Percentiles rank a stretch among this genome's conserved stretches.
Evolutionary conservation across 2,888 invertebrate genomes (phyloP).

Genomic region (Brenthis hecate): DNA sequence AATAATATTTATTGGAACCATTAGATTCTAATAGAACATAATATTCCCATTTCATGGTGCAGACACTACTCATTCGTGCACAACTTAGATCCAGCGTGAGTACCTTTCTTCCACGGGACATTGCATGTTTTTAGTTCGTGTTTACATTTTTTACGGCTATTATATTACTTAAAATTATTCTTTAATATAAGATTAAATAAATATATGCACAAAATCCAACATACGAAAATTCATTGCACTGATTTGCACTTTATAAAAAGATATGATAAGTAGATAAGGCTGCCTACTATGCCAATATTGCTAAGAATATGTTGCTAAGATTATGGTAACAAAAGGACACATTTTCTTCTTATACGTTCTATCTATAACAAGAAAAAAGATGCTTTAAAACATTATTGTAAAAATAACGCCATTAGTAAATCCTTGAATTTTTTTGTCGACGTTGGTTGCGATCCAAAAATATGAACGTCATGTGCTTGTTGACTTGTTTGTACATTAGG

Average conservation of each 20-base stretch:
- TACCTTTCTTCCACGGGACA: conserved; percentile 46
- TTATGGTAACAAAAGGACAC: too few relatives aligned
- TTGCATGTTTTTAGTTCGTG: conserved; percentile 35
- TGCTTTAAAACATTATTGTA: neutral
- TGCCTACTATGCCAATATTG: too few relatives aligned
- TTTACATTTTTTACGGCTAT: neutral
- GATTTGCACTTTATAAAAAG: conserved; percentile 8
- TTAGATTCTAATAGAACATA: conserved; percentile 34
- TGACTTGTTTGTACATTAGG: conserved; percentile 43
- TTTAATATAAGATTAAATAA: neutral
- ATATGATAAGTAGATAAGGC: conserved; percentile 3
- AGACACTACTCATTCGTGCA: conserved; percentile 77
- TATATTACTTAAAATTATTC: neutral
- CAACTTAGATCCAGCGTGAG: conserved; percentile 77
- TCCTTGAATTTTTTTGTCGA: conserved; percentile 38
- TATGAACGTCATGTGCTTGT: conserved; percentile 57
- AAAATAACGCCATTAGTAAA: conserved; percentile 20
- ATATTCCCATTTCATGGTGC: conserved; percentile 64
- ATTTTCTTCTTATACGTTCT: too few relatives aligned
- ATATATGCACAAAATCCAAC: neutral
- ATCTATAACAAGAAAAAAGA: too few relatives aligned
- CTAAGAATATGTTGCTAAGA: neutral
- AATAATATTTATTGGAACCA: conserved; percentile 4
- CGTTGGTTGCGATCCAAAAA: conserved; percentile 48
- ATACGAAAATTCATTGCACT: conserved; percentile 3